Base-by-base conservation (phyloP, 1,140 invertebrate genomes). In the Physella acuta region DNA sequence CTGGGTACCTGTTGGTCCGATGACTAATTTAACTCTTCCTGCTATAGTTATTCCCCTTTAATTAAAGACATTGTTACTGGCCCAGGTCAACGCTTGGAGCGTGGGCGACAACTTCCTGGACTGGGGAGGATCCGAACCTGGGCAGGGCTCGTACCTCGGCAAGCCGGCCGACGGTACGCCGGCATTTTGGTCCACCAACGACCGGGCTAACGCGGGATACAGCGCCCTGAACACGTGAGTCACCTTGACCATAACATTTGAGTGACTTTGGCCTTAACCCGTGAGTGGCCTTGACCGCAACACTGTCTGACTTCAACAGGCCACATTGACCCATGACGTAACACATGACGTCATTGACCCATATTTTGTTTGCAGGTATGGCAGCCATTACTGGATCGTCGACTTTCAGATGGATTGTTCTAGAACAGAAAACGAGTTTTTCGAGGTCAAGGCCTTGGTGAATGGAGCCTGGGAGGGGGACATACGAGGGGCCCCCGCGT, bases 311-410 rank as follows among this genome's bases (percentile, higher is more conserved):
- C n/a, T n/a, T n/a, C n/a, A n/a, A n/a, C n/a, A n/a, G n/a, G n/a
- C n/a, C n/a, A n/a, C n/a, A n/a, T n/a, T n/a, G n/a, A n/a, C n/a
- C n/a, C n/a, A n/a, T n/a, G n/a, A n/a, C n/a, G n/a, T n/a, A n/a
- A n/a, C n/a, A n/a, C n/a, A n/a, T n/a, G n/a, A n/a, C n/a, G n/a
- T n/a, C n/a, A n/a, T n/a, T n/a, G 20, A 44, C 39, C 8, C 20
- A 8, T 44, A 11, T 44, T 11, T 44, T 20, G 20, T 44, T 44
- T 20, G 39, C 64, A 82, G 81, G 44, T 82, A 76, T 58, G 87
- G 87, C 2, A 75, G 82, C 8, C 84, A 86, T 73, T 88, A 87
- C 75, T 88, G 87, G 87, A 79, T 87, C 65, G 73, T 85, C 20
- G 85, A 86, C 60, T 67, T 87, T 0, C 77, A 83, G 30, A 87